A percentile compares a stretch with the other conserved stretches of the same genome.
These are phyloP conservation scores for Chrysolina oricalcia DNA, from an alignment of 2,888 invertebrate species.

Conservation along the genomic window DNA sequence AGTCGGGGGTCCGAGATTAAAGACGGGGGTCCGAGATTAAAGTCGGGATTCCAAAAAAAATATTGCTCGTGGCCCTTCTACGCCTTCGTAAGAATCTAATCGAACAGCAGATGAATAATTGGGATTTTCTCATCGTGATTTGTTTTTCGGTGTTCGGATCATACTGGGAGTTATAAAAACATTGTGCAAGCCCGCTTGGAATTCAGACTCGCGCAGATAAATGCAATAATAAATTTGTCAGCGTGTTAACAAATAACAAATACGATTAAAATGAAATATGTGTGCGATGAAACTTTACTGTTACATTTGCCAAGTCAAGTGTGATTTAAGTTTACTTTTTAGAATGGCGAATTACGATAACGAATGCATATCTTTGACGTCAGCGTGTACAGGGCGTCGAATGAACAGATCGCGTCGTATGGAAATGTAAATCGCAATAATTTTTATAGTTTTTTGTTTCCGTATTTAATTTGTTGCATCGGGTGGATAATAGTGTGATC, in stretches of 20 bases:
- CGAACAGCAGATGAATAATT: no score
- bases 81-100: no score
- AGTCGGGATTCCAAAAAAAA: no score
- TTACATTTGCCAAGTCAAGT: constrained; percentile 15
- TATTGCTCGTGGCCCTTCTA: no score
- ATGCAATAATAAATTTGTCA: constrained; percentile 1
- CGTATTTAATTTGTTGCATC: no score
- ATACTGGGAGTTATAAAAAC: neutral
- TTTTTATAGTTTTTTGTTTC: no score
- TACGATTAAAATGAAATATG: constrained; percentile 10
- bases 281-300: neutral
- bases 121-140: neutral
- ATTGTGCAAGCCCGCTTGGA: neutral
- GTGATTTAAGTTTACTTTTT: neutral
- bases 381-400: no score
- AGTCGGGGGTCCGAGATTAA: no score
- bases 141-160: neutral
- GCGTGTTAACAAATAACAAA: constrained; percentile 6
- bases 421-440: no score
- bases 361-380: neutral
- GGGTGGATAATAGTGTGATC: no score
- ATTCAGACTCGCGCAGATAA: neutral
- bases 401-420: no score
- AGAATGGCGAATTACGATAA: neutral
- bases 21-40: no score